Evolutionary conservation across 2,888 invertebrate species (phyloP).

Genomic region (Helicoverpa assulta): DNA sequence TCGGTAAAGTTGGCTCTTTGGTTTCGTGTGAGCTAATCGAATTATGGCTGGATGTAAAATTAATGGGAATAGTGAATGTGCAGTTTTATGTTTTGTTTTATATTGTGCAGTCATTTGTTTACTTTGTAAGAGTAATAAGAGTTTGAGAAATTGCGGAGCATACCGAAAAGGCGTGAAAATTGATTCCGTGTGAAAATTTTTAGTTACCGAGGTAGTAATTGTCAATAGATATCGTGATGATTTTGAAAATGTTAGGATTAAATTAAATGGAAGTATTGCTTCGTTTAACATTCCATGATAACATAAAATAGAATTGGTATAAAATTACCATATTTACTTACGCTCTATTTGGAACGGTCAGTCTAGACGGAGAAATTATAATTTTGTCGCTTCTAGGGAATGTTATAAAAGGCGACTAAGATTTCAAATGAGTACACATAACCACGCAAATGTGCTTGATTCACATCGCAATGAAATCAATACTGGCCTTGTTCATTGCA

Average conservation of each 20-base stretch:
- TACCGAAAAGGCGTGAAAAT: no score
- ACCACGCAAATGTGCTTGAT: neutral
- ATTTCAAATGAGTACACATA: neutral
- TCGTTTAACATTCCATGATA: neutral
- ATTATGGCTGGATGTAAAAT: slow-evolving; percentile 11
- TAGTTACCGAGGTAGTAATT: no score
- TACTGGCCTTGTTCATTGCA: neutral
- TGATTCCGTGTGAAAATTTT: no score
- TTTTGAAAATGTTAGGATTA: no score
- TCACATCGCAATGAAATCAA: neutral
- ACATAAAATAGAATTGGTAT: neutral
- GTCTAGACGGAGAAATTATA: neutral
- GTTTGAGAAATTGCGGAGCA: no score
- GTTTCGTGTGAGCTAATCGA: slow-evolving; percentile 23
- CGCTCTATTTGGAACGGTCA: neutral
- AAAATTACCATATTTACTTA: neutral
- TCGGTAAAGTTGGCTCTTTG: slow-evolving; percentile 11
- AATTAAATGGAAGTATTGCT: no score
- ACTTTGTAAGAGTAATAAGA: no score
- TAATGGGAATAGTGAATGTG: neutral
- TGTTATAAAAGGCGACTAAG: neutral
- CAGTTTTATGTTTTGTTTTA: neutral
- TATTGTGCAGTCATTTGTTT: neutral
- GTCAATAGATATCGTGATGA: no score
- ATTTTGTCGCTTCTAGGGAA: neutral